Percentiles rank a stretch among this genome's conserved stretches.
phyloP scores from a whole-genome alignment of 2,797 vertebrate genomes.

The Philypnodon macrostomus region DNA sequence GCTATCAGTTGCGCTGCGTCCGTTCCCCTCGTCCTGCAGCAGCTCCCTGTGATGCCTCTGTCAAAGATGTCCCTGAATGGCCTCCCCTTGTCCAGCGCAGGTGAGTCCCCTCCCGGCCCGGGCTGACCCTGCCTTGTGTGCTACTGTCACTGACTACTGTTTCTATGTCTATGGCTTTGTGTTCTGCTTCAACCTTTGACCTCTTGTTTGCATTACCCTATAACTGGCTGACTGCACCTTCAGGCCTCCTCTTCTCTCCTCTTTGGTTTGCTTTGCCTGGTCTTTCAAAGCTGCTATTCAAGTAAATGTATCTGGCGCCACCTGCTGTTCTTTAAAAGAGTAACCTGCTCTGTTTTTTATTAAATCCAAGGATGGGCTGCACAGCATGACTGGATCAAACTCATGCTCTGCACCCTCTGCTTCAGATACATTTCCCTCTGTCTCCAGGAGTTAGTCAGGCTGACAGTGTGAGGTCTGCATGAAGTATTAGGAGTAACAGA shows the following conservation, averaged over 20 bases:
- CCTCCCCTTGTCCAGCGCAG: conserved; percentile 71
- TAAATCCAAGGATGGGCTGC: conserved; percentile 57
- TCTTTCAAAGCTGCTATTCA: conserved; percentile 38
- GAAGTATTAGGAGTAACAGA: conserved; percentile 36
- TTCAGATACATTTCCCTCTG: conserved; percentile 61
- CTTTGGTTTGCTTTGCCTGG: conserved; percentile 59
- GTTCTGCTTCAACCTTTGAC: conserved; percentile 64
- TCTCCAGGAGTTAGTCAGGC: conserved; percentile 38
- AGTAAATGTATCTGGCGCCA: conserved; percentile 66
- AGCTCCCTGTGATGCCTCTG: conserved; percentile 69
- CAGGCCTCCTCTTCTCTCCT: conserved; percentile 28
- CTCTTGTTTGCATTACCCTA: conserved; percentile 49
- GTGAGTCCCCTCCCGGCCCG: conserved; percentile 75
- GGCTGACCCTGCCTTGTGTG: conserved; percentile 59
- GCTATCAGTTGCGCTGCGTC: conserved; percentile 34
- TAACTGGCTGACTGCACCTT: conserved; percentile 46
- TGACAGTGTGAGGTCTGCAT: conserved; percentile 67
- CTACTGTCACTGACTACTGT: conserved; percentile 49
- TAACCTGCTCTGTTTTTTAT: conserved; percentile 48
- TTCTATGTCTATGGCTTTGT: conserved; percentile 60
- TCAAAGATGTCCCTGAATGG: conserved; percentile 77
- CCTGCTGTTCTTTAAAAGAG: conserved; percentile 69
- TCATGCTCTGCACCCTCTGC: conserved; percentile 63
- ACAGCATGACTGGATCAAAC: conserved; percentile 66
- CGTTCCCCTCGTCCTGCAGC: conserved; percentile 67